Percentiles rank a stretch among this genome's conserved stretches.
Conservation (phyloP, 2,888 invertebrate genomes). For the Auanema freiburgensis region DNA sequence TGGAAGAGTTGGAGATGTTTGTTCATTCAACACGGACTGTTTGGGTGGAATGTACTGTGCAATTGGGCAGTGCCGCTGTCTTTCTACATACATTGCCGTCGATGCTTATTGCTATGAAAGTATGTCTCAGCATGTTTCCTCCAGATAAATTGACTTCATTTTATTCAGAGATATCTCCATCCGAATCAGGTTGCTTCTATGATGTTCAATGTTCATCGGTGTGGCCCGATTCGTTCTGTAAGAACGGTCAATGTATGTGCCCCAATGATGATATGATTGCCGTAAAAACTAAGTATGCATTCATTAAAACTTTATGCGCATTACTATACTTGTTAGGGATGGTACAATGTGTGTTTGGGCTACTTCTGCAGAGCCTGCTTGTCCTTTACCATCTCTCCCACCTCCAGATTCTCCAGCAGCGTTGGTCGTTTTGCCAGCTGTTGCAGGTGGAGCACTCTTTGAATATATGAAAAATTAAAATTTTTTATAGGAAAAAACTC, state of each 20-base stretch:
- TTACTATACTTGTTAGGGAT: constrained; percentile 26
- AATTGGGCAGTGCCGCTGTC: constrained; percentile 47
- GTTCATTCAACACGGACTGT: constrained; percentile 55
- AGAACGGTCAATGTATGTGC: constrained; percentile 42
- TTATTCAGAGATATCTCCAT: constrained; percentile 41
- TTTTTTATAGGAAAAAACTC: constrained; percentile 30
- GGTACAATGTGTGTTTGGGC: constrained; percentile 50
- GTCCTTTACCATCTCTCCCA: constrained; percentile 46
- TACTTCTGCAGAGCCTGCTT: constrained; percentile 34
- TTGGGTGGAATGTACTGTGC: constrained; percentile 52
- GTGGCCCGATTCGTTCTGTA: constrained; percentile 50
- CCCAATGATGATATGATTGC: constrained; percentile 50
- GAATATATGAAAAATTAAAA: not conserved
- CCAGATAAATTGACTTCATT: constrained; percentile 14
- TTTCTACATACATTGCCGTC: constrained; percentile 45
- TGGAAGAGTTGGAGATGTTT: constrained; percentile 49
- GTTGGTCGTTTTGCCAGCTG: constrained; percentile 42
- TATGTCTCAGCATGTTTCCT: constrained; percentile 23
- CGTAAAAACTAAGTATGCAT: constrained; percentile 42
- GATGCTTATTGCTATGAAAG: constrained; percentile 50
- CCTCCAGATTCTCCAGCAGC: constrained; percentile 46
- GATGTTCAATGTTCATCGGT: constrained; percentile 49
- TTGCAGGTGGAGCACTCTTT: constrained; percentile 21
- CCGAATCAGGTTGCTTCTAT: constrained; percentile 47
- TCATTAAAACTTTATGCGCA: not conserved